Evolutionary conservation across 2,797 vertebrate species (phyloP), one percentile per base, ranked within the genome.

Genomic region (Danio albolineatus): DNA sequence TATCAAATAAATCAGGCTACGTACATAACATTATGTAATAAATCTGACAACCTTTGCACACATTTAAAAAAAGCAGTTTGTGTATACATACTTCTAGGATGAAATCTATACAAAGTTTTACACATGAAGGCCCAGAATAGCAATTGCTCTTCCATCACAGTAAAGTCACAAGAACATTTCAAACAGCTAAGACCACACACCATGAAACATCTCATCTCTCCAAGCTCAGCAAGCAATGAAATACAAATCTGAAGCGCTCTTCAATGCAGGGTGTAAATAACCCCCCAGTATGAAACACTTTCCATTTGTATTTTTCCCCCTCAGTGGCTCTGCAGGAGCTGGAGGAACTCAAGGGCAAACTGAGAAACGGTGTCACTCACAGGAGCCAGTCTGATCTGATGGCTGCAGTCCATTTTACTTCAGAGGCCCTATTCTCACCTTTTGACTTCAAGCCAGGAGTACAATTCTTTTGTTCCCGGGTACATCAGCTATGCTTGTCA

Each of bases 131-230:
- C 7, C 36, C 51, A 57, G 38, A 43, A 66, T 19, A 56, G 51
- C 44, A 49, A 38, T 28, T 54, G 13, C 10, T 39, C 28, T 67
- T 70, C 56, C 17, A 72, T 72, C 57, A 61, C 9, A n/a, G 44
- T 41, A 48, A 46, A 71, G 51, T 19, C 38, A 54, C 48, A 73
- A 19, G 10, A 79, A 73, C 65, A 70, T 60, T 59, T 43, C 14
- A 56, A 72, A 79, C 69, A 62, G 53, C 48, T 4, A 17, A 76
- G 73, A 65, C 73, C 69, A 79, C 78, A 79, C 78, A 79, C 48
- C 19, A 38, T 49, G 12, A 12, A 72, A 54, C 48, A 70, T 71
- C 56, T 78, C 67, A 62, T 71, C 59, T 17, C 60, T 39, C 78
- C 60, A 73, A 78, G 38, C 65, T 39, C 61, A 12, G 38, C 10